These are phyloP conservation scores for Hozukius guyotensis DNA, from an alignment of 2,797 vertebrate species.

Conservation along the genomic window DNA sequence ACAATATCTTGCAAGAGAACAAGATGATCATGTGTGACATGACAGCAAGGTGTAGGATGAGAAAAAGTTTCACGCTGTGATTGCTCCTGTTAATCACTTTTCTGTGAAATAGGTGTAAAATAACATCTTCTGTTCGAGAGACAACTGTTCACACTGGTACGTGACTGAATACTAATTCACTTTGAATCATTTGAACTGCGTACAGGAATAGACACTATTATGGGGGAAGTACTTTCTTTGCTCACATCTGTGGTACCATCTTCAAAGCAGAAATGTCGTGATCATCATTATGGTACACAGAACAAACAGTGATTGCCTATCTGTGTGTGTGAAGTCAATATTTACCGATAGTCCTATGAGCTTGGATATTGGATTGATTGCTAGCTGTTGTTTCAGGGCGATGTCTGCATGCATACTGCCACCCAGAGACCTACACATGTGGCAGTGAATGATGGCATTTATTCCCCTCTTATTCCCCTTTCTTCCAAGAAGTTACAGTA, in stretches of 20 bases:
- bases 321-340: constrained; percentile 42
- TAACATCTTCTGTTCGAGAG: neutral
- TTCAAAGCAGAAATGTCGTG: too few species aligned
- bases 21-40: neutral
- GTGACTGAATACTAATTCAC: neutral
- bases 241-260: neutral
- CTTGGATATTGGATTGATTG: constrained; percentile 6
- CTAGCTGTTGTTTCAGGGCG: neutral
- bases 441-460: neutral
- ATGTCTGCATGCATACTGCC: neutral
- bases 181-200: neutral
- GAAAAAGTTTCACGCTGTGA: neutral
- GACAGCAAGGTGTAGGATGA: neutral
- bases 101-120: neutral
- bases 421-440: neutral
- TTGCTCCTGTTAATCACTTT: neutral
- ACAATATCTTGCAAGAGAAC: neutral
- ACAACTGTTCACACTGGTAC: neutral
- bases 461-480: neutral
- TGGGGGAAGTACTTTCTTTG: neutral
- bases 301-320: constrained; percentile 35
- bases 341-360: constrained; percentile 26
- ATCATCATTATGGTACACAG: neutral
- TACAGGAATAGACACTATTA: neutral
- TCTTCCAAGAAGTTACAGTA: constrained; percentile 1